Percentiles rank a stretch among this genome's conserved stretches.
Evolutionary conservation across 37 sponge, comb jelly and placozoan genomes (phyloP).

Genomic region (Cladorhizidae sp.): DNA sequence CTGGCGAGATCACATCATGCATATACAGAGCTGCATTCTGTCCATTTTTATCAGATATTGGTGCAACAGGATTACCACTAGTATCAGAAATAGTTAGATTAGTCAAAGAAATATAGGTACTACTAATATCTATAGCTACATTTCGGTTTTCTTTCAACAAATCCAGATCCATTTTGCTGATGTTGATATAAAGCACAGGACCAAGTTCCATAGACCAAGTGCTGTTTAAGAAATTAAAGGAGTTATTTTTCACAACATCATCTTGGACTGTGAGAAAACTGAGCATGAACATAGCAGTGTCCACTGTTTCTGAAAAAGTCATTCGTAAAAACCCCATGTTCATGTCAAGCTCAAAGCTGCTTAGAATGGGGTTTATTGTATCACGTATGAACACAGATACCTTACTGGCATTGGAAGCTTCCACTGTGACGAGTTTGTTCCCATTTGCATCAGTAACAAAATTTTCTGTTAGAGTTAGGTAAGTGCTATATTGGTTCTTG

Average conservation of each 20-base stretch:
- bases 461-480: conserved; percentile 41
- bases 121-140: conserved; percentile 48
- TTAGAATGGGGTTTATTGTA: conserved; percentile 62
- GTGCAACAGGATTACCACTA: conserved; percentile 51
- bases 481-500: conserved; percentile 37
- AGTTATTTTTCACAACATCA: conserved; percentile 12
- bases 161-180: conserved; percentile 71
- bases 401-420: conserved; percentile 3
- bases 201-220: conserved; percentile 15
- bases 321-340: conserved; percentile 59
- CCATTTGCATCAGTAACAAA: conserved; percentile 72
- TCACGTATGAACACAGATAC: conserved; percentile 58
- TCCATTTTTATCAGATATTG: conserved; percentile 39
- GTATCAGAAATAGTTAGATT: conserved; percentile 63
- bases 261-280: conserved; percentile 57
- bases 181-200: conserved; percentile 40
- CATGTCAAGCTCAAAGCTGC: conserved; percentile 66
- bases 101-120: conserved; percentile 58
- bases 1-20: conserved; percentile 65
- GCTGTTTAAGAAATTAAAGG: conserved; percentile 40
- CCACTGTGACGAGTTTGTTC: conserved; percentile 55
- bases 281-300: conserved; percentile 48
- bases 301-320: conserved; percentile 88
- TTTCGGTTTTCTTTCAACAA: conserved; percentile 57
- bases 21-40: conserved; percentile 24